Evolutionary conservation across 2,113 vertebrate species (phyloP).

Genomic region (Nyctibius bracteatus): DNA sequence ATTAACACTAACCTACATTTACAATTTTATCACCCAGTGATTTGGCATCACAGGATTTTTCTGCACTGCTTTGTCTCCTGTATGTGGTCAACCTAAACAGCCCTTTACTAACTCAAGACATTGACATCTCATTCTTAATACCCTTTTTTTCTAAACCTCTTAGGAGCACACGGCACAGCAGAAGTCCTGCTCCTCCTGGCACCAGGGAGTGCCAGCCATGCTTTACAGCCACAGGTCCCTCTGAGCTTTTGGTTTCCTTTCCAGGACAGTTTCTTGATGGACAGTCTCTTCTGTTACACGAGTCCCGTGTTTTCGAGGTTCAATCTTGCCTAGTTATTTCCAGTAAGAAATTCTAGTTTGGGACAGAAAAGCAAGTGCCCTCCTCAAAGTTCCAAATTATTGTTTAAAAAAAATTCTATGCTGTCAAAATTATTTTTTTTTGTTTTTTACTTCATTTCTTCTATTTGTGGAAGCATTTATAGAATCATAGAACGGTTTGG

Average conservation of each 20-base stretch:
- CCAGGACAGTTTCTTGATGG: background rate
- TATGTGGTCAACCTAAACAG: background rate
- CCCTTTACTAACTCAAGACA: background rate
- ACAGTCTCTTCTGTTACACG: background rate
- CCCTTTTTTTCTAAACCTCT: background rate
- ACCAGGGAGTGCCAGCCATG: fast-evolving
- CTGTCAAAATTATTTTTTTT: background rate
- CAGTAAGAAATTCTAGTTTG: background rate
- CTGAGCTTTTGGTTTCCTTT: background rate
- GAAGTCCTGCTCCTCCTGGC: background rate
- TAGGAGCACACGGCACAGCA: background rate
- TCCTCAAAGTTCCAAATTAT: background rate
- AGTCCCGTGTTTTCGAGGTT: fast-evolving
- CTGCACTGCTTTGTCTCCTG: background rate
- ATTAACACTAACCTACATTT: background rate
- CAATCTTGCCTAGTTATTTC: background rate
- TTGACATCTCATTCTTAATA: background rate
- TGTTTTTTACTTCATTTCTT: background rate
- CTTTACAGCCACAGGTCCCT: background rate
- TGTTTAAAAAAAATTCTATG: background rate
- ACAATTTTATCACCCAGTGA: background rate
- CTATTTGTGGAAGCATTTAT: background rate
- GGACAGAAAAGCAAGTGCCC: background rate
- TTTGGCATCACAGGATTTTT: background rate
- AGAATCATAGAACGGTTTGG: too few relatives aligned